Evolutionary conservation across 2,888 invertebrate genomes (phyloP).

Genomic region (Theristus sp.): DNA sequence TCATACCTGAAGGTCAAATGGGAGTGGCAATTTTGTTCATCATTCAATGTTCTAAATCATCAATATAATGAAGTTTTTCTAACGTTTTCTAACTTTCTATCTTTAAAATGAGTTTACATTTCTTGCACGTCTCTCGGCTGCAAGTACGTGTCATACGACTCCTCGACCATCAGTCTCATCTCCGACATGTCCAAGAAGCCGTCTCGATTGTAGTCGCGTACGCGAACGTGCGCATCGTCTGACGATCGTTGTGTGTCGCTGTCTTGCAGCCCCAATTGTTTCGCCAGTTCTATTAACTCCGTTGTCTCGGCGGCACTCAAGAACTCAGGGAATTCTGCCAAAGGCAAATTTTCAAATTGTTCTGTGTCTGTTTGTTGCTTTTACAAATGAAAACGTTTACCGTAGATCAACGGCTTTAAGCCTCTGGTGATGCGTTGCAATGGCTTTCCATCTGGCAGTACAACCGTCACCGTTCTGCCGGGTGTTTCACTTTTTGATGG

Average conservation of each 20-base stretch:
- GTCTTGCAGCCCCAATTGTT: neutral
- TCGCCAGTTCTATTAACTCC: neutral
- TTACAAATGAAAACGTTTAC: no score
- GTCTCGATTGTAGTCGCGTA: neutral
- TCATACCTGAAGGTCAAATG: no score
- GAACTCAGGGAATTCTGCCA: neutral
- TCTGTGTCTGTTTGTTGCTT: neutral
- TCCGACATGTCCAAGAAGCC: neutral
- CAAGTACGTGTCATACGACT: neutral
- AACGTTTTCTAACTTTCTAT: no score
- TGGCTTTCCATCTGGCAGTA: constrained; percentile 8
- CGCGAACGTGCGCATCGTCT: neutral
- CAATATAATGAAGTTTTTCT: no score
- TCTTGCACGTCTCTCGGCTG: neutral
- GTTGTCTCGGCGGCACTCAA: neutral
- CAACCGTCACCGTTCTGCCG: no score
- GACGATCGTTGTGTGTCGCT: neutral
- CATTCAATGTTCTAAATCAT: no score
- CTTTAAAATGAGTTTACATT: no score
- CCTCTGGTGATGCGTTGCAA: neutral
- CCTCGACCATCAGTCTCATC: neutral
- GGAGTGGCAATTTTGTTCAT: no score
- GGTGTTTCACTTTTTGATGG: no score
- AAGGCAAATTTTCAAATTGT: neutral
- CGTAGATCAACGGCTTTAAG: neutral